Percentiles rank a stretch among this genome's conserved stretches.
phyloP scores from a whole-genome alignment of 2,113 vertebrate species.

The Strigops habroptila region DNA sequence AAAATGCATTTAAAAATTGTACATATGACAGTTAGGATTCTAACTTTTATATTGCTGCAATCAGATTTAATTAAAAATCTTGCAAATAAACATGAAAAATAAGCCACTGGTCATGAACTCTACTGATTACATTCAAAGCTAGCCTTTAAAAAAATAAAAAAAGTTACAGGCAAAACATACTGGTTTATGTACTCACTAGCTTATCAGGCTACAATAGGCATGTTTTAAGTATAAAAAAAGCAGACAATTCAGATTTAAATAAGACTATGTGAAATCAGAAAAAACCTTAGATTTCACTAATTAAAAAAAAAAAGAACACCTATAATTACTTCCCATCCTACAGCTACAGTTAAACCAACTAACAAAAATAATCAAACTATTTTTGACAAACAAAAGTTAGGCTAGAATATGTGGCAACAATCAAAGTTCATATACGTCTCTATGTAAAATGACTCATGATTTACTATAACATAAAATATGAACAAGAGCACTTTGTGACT shows the following conservation, averaged over 20 bases:
- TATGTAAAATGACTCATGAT: slow-evolving; percentile 74
- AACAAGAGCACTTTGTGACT: slow-evolving; percentile 71
- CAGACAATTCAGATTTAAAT: slow-evolving; percentile 84
- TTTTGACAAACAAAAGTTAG: slow-evolving; percentile 72
- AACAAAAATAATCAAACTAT: slow-evolving; percentile 62
- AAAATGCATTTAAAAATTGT: slow-evolving; percentile 30
- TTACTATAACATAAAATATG: slow-evolving; percentile 72
- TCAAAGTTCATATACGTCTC: slow-evolving; percentile 71
- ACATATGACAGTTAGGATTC: neutral
- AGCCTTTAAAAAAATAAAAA: slow-evolving; percentile 65
- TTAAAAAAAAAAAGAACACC: slow-evolving; percentile 50
- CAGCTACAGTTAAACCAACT: slow-evolving; percentile 64
- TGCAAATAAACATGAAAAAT: slow-evolving; percentile 61
- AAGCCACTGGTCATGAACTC: slow-evolving; percentile 66
- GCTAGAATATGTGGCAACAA: slow-evolving; percentile 79
- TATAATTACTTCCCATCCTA: slow-evolving; percentile 66
- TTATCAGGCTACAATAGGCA: slow-evolving; percentile 73
- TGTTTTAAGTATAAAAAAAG: slow-evolving; percentile 71
- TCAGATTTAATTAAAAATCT: slow-evolving; percentile 43
- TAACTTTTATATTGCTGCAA: neutral
- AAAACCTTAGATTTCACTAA: slow-evolving; percentile 67
- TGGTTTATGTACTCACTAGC: slow-evolving; percentile 70
- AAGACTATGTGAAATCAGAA: slow-evolving; percentile 79
- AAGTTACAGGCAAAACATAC: slow-evolving; percentile 65
- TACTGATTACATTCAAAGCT: slow-evolving; percentile 76